Conservation (phyloP, 2,113 vertebrate species). For the Octodon degus region DNA sequence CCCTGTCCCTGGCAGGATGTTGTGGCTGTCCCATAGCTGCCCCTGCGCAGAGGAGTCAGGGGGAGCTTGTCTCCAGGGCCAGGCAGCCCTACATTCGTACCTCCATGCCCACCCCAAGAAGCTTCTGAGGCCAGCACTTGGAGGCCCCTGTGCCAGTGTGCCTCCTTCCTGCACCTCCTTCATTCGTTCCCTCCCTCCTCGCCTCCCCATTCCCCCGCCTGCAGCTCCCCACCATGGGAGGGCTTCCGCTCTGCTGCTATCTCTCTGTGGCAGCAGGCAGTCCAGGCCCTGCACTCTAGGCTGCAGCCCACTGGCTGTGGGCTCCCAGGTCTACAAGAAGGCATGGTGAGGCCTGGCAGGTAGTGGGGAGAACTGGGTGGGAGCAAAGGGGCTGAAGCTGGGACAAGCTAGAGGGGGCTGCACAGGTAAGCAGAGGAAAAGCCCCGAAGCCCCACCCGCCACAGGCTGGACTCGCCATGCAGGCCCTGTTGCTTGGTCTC, state of each 20-base stretch:
- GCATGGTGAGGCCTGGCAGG: not conserved
- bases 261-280: not conserved
- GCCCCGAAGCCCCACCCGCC: too few species aligned
- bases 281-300: not conserved
- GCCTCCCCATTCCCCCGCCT: fast-evolving
- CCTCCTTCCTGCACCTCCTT: not conserved
- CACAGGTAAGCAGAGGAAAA: not conserved
- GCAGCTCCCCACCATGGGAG: too few species aligned
- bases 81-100: not conserved
- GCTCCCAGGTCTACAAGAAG: too few species aligned
- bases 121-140: not conserved
- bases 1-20: not conserved
- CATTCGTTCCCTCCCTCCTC: not conserved
- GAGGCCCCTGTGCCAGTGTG: not conserved
- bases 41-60: not conserved
- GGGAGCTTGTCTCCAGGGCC: too few species aligned
- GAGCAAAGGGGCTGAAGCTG: not conserved
- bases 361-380: too few species aligned
- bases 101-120: not conserved
- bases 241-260: not conserved
- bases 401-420: not conserved
- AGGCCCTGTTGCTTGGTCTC: not conserved
- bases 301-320: not conserved
- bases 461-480: too few species aligned
- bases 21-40: not conserved